Base-by-base conservation (phyloP, 2,888 invertebrate genomes). In the Dastarcus helophoroides region DNA sequence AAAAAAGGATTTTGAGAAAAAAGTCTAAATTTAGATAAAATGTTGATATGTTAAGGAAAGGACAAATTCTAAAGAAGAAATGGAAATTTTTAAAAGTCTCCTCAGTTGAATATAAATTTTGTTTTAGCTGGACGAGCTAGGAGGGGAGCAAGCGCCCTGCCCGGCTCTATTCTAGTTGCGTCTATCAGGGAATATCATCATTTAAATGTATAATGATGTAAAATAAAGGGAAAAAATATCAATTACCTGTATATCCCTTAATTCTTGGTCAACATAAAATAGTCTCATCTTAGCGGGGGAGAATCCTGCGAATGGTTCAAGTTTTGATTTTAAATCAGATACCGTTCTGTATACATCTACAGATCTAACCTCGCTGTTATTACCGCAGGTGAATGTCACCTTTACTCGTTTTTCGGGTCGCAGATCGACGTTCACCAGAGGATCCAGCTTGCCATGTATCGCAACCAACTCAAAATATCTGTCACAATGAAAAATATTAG, bases 371-470 rank as follows among this genome's bases (percentile, higher is more conserved):
- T 84, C 82, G 47, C 75, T 77, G 45, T 70, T 70, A 47, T 76
- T 73, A 12, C 83, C 85, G 56, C 78, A 89, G 3, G 78, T 80
- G 53, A 93, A 79, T 21, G 76, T 76, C 36, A 91, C 82, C 63
- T 83, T 84, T 22, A 89, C 85, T 36, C 81, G 73, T 57, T 85
- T 86, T 58, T 86, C 86, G 4, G 86, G 84, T 53, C 82, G 68
- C 46, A 94, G 70, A 65, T 85, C 84, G 24, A 94, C 78, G 42
- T 88, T 80, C 31, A 88, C 89, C 46, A 94, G 65, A 1, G 90
- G 91, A 62, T 90, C 84, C 35, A 94, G 68, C 60, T 86, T 79
- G 29, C 94, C 94, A 58, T 94, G 89, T 39, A 82, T 76, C 25
- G 72, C 71, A 23, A 86, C 72, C 41, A 94, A 65, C 60, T 91